phyloP scores from a whole-genome alignment of 2,797 vertebrate species.

The Galagoides demidoff region DNA sequence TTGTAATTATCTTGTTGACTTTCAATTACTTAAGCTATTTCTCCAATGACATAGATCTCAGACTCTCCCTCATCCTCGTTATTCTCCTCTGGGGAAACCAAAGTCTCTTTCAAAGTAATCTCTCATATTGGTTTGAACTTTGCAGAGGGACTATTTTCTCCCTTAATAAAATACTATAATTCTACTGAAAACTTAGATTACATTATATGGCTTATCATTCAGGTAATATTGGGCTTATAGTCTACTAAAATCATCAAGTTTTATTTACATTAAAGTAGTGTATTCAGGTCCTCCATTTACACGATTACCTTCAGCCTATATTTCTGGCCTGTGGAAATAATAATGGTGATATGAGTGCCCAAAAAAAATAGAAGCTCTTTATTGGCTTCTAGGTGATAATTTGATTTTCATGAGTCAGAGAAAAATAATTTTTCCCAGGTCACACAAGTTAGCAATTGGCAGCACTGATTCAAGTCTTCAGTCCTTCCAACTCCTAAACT shows the following conservation, averaged over 20 bases:
- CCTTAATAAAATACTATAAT: conserved; percentile 9
- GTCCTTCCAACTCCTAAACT: conserved; percentile 4
- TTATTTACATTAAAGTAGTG: neutral
- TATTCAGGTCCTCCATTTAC: neutral
- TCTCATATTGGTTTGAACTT: neutral
- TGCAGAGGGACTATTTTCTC: neutral
- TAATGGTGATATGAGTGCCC: neutral
- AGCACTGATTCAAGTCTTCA: neutral
- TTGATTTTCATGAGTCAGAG: neutral
- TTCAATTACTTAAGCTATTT: conserved; percentile 32
- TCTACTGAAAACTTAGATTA: conserved; percentile 13
- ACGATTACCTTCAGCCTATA: neutral
- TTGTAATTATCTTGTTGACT: neutral
- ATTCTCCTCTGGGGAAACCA: neutral
- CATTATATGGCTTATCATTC: neutral
- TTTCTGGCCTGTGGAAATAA: neutral
- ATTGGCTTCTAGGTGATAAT: neutral
- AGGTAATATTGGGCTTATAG: neutral
- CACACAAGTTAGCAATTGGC: neutral
- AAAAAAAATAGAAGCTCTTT: neutral
- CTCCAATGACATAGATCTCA: neutral
- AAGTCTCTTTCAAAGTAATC: neutral
- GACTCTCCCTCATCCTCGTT: neutral
- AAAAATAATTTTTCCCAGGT: neutral
- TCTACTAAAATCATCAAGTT: conserved; percentile 14